Base-by-base conservation (phyloP, 2,888 invertebrate species). In the Dione juno region DNA sequence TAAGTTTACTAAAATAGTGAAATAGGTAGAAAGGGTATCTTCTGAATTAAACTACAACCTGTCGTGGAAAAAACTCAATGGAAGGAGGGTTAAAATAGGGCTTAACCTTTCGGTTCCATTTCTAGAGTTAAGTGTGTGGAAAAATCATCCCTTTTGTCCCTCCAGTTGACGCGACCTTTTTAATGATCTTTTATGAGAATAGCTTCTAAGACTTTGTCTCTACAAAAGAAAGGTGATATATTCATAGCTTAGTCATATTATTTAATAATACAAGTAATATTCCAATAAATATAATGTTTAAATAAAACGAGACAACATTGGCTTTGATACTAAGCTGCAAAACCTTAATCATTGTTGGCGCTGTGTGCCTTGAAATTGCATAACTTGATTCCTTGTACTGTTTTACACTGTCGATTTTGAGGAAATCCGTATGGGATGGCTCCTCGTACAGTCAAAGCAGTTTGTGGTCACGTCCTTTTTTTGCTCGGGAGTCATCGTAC, bases 141-240 rank as follows among this genome's bases (percentile, higher is more conserved):
- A 68, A 63, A 68, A 53, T 63, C 21, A 28, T 21, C 53, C 43
- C 13, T 37, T 64, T 69, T 69, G 16, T 43, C 54, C 53, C 28
- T 54, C 10, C 14, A 14, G 45, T 21, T 43, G 68, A 64, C 53
- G 7, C 41, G 16, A 69, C 40, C 54, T 64, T 53, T 59, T 43
- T 53, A 59, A 59, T 50, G 52, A 59, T 37, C 48, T 37, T 37
- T 64, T 50, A 37, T 67, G 58, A 28, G 16, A 41, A 16, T 1
- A 59, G 37, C 16, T 14, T 28, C n/a, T 16, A 28, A 28, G 43
- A 61, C 10, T 16, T 13, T n/a, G n/a, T 28, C 10, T 10, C 28
- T 43, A 35, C n/a, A 28, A 45, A 28, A 11, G 28, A 45, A 28
- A 21, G 21, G 10, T 43, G 28, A 28, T 43, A 59, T 21, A 41